A percentile compares a stretch with the other conserved stretches of the same genome.
Conservation (phyloP, 1,140 invertebrate genomes). For the Chironomus striatipennis region DNA sequence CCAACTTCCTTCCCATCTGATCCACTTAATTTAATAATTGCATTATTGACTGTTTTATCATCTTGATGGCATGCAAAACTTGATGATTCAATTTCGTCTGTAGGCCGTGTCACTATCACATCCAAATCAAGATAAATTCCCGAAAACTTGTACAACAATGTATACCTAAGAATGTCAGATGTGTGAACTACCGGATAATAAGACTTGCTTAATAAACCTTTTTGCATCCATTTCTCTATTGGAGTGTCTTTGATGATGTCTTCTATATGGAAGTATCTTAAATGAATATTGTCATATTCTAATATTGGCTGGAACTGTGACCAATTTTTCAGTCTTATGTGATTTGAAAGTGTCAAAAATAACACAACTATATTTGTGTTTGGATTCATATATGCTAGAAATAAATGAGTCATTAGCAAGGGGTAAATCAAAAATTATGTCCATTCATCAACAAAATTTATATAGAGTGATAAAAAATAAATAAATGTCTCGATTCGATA, state of each 20-base stretch:
- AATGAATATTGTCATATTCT: background rate
- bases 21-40: constrained; percentile 23
- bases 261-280: background rate
- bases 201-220: background rate
- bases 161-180: constrained; percentile 19
- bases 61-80: constrained; percentile 2
- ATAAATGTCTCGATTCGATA: too few relatives aligned
- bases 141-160: constrained; percentile 6
- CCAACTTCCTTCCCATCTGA: background rate
- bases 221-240: background rate
- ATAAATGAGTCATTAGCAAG: background rate
- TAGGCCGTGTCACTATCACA: background rate
- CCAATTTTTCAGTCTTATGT: constrained; percentile 1
- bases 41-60: background rate
- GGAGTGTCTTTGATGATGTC: background rate
- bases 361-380: background rate
- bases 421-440: too few relatives aligned
- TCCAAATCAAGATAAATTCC: constrained; percentile 26
- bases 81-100: background rate
- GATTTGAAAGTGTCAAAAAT: background rate
- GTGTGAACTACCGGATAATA: background rate
- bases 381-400: background rate
- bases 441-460: too few relatives aligned
- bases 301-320: background rate
- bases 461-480: too few relatives aligned